These are phyloP conservation scores for Clarias platycephalus DNA, from an alignment of 2,797 vertebrate species.

Conservation along the genomic window DNA sequence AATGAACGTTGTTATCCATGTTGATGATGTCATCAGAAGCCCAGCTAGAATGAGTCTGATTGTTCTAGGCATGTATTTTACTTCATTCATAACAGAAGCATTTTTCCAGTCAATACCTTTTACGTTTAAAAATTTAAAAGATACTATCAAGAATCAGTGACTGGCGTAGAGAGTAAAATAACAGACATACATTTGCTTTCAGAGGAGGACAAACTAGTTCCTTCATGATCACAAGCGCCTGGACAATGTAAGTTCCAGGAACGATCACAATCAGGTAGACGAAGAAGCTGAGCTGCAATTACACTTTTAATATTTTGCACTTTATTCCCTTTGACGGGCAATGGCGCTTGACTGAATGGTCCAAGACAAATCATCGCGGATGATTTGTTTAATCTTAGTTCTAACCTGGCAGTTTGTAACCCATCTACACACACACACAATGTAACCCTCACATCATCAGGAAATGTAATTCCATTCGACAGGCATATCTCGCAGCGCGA, in stretches of 20 bases:
- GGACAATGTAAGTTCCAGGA: neutral
- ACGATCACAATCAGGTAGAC: neutral
- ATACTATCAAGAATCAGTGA: neutral
- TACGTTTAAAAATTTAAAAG: too few species aligned
- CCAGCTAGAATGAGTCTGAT: neutral
- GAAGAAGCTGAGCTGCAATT: neutral
- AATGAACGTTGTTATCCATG: neutral
- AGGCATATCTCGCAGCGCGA: slow-evolving; percentile 28
- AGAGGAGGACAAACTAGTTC: neutral
- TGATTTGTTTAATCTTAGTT: slow-evolving; percentile 34
- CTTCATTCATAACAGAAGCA: neutral
- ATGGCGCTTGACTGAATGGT: neutral
- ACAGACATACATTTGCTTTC: neutral
- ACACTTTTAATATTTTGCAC: slow-evolving; percentile 1
- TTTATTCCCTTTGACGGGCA: neutral
- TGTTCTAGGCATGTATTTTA: neutral
- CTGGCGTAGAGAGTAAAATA: neutral
- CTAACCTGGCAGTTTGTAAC: slow-evolving; percentile 27
- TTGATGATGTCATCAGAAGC: neutral
- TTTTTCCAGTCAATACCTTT: neutral
- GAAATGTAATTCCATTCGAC: slow-evolving; percentile 39
- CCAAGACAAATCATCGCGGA: slow-evolving; percentile 6
- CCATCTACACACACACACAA: neutral
- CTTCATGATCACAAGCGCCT: neutral
- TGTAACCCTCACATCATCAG: slow-evolving; percentile 26